These are phyloP conservation scores for Macrotus californicus DNA, from an alignment of 2,113 vertebrate species.

Conservation along the genomic window DNA sequence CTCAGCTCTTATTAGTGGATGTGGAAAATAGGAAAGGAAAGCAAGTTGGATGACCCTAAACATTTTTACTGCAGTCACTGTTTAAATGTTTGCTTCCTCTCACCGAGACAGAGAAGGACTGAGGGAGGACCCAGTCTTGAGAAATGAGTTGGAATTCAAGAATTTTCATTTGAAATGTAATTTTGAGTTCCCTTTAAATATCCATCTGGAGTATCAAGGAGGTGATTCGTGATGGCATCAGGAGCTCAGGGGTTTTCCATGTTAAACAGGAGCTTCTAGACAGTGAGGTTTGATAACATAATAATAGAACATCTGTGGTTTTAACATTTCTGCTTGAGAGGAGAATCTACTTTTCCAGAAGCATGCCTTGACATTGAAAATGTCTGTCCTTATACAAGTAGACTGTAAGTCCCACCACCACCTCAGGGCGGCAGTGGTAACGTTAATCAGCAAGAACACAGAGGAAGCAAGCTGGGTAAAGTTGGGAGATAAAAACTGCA, in stretches of 20 bases:
- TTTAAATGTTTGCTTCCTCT: not conserved
- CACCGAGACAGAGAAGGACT: not conserved
- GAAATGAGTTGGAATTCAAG: not conserved
- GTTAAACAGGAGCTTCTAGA: not conserved
- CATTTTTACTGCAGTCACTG: not conserved
- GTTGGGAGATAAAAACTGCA: not conserved
- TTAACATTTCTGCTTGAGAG: not conserved
- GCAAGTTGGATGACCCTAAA: not conserved
- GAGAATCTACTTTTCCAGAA: not conserved
- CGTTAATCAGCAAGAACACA: not conserved
- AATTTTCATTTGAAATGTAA: not conserved
- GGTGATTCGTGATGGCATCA: not conserved
- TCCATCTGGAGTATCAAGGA: not conserved
- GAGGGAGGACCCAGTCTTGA: not conserved
- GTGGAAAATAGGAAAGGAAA: not conserved
- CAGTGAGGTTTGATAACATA: not conserved
- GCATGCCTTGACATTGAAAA: not conserved
- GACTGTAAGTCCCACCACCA: not conserved
- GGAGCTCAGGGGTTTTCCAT: not conserved
- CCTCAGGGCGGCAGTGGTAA: not conserved
- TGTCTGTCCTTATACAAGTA: not conserved
- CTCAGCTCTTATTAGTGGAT: not conserved
- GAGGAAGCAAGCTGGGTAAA: not conserved
- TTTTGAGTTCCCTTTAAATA: not conserved
- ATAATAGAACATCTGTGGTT: not conserved